Conservation (phyloP, 2,113 vertebrate genomes). For the Pipa parva region DNA sequence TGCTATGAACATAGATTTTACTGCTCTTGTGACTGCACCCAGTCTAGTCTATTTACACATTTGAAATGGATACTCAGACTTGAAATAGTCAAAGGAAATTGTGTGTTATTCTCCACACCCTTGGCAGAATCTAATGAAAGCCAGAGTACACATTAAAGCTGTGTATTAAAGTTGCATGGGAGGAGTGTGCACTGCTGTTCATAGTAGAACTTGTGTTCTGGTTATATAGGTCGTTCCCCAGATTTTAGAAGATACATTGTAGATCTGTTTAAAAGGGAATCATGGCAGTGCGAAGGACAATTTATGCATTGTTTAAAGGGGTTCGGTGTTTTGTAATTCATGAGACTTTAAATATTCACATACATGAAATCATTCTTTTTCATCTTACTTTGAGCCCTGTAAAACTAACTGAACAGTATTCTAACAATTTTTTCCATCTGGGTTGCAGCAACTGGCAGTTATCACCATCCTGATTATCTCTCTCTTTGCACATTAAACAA, state of each 20-base stretch:
- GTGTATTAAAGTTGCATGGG: neutral
- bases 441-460: neutral
- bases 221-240: neutral
- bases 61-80: slow-evolving; percentile 28
- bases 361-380: slow-evolving; percentile 9
- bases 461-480: slow-evolving; percentile 7
- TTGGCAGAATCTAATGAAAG: slow-evolving; percentile 31
- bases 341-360: neutral
- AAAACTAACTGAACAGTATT: neutral
- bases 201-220: neutral
- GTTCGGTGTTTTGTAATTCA: neutral
- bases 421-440: neutral
- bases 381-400: slow-evolving; percentile 3
- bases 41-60: slow-evolving; percentile 10
- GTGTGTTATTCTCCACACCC: slow-evolving; percentile 31
- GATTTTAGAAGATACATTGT: neutral
- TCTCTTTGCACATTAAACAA: neutral
- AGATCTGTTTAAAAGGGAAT: neutral
- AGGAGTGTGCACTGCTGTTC: neutral
- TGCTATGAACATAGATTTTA: neutral
- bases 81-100: slow-evolving; percentile 22
- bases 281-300: neutral
- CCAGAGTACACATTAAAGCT: slow-evolving; percentile 12
- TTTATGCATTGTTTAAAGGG: neutral
- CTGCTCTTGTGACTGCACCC: slow-evolving; percentile 12